Conservation (phyloP, 2,797 vertebrate species). For the Lepilemur ruficaudatus region DNA sequence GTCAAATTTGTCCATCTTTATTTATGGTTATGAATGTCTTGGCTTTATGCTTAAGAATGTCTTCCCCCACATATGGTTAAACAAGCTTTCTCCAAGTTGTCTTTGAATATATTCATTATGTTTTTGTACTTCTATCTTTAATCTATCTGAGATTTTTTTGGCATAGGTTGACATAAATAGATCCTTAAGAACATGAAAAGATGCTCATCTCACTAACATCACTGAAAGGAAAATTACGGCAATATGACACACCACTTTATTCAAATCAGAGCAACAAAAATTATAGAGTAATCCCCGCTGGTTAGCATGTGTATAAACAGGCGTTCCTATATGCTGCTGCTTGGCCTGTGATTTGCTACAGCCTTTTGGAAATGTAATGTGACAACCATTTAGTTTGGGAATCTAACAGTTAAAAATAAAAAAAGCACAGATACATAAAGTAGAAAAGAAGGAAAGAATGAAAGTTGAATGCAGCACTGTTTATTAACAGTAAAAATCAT, state of each 20-base stretch:
- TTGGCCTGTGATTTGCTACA: background rate
- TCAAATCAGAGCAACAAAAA: constrained; percentile 1
- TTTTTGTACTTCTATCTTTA: background rate
- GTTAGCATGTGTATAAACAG: background rate
- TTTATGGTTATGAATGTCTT: background rate
- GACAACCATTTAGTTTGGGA: background rate
- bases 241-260: background rate
- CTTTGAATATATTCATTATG: background rate
- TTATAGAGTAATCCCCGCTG: background rate
- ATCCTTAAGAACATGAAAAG: constrained; percentile 9
- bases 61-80: background rate
- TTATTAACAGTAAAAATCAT: background rate
- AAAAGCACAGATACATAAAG: background rate
- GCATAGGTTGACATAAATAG: background rate
- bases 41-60: background rate
- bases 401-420: background rate
- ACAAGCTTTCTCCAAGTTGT: background rate
- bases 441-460: background rate
- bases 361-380: background rate
- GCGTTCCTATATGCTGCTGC: background rate
- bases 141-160: background rate
- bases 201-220: background rate
- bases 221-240: constrained; percentile 12
- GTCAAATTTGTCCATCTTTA: background rate
- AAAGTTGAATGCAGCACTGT: background rate